Conservation (phyloP, 2,888 invertebrate species). For the Antheraea assamensis region DNA sequence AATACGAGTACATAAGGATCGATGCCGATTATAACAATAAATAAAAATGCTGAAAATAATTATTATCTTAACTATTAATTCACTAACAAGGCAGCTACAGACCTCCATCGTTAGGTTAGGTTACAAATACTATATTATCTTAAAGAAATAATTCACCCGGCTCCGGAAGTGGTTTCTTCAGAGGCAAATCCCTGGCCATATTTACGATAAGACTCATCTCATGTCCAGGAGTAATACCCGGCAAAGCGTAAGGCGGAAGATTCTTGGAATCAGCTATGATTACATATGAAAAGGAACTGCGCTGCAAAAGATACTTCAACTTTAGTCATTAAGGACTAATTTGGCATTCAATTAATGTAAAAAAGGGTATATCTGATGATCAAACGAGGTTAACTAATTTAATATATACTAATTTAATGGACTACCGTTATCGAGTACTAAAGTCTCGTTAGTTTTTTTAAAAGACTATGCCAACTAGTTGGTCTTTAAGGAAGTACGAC, state of each 20-base stretch:
- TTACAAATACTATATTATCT: background rate
- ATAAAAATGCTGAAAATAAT: background rate
- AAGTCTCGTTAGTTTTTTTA: too few relatives aligned
- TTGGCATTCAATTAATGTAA: background rate
- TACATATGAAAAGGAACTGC: slow-evolving; percentile 42
- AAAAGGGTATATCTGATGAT: too few relatives aligned
- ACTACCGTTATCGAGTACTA: too few relatives aligned
- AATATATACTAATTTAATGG: too few relatives aligned
- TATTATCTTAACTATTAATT: background rate
- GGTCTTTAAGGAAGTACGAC: too few relatives aligned
- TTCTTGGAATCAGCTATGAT: slow-evolving; percentile 54
- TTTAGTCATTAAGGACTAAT: background rate
- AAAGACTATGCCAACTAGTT: too few relatives aligned
- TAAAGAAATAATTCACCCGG: slow-evolving; percentile 52
- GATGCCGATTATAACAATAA: too few relatives aligned
- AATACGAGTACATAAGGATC: too few relatives aligned
- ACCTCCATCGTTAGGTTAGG: background rate
- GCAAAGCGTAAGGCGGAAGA: slow-evolving; percentile 52
- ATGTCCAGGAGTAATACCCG: slow-evolving; percentile 66
- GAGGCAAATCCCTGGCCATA: slow-evolving; percentile 65
- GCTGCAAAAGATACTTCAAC: slow-evolving; percentile 35
- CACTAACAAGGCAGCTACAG: background rate
- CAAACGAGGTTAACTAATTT: too few relatives aligned
- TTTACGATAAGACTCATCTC: slow-evolving; percentile 57
- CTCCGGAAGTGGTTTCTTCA: slow-evolving; percentile 71